Evolutionary conservation across 2,888 invertebrate species (phyloP).

Genomic region (Zaprionus lineosus): DNA sequence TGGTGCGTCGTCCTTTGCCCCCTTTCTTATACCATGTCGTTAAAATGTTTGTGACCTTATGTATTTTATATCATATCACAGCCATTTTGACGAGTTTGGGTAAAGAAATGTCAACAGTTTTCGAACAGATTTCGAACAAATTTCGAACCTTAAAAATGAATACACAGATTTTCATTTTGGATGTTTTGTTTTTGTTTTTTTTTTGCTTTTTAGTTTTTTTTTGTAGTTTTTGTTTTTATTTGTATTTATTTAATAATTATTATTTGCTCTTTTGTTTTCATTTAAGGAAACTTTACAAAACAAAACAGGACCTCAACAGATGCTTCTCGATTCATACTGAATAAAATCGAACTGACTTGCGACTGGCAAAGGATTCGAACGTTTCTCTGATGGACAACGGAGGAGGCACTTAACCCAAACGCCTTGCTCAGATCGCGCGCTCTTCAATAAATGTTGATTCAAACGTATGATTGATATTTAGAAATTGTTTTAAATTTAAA

Average conservation of each 20-base stretch:
- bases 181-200: slow-evolving; percentile 63
- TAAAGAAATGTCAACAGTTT: slow-evolving; percentile 78
- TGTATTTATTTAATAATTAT: slow-evolving; percentile 70
- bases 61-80: slow-evolving; percentile 81
- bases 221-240: slow-evolving; percentile 69
- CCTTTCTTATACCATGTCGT: slow-evolving; percentile 82
- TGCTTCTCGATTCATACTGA: slow-evolving; percentile 69
- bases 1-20: neutral
- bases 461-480: neutral
- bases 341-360: slow-evolving; percentile 65
- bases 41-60: slow-evolving; percentile 82
- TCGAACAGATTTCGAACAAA: neutral
- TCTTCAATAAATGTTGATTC: slow-evolving; percentile 26
- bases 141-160: slow-evolving; percentile 22
- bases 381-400: slow-evolving; percentile 65
- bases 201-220: slow-evolving; percentile 64
- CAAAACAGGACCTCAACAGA: slow-evolving; percentile 79
- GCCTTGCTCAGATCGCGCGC: slow-evolving; percentile 47
- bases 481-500: too few species aligned
- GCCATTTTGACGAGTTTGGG: slow-evolving; percentile 83
- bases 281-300: slow-evolving; percentile 80
- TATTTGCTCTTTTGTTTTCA: slow-evolving; percentile 59
- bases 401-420: slow-evolving; percentile 75
- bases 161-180: slow-evolving; percentile 47
- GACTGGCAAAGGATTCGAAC: slow-evolving; percentile 61